Conservation (phyloP, 2,797 vertebrate species). For the Sebastes trivittatus region DNA sequence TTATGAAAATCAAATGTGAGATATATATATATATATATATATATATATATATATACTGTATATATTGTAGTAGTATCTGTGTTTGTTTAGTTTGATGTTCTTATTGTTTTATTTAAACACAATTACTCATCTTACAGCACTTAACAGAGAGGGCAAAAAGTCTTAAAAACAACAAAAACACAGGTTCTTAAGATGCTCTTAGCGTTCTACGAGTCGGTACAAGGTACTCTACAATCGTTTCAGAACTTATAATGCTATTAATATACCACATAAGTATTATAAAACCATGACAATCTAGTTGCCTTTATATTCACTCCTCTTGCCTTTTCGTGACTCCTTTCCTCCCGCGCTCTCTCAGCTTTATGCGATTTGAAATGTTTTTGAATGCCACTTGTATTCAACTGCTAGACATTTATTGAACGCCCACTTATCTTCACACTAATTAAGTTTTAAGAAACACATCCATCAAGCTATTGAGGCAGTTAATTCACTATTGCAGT, state of each 20-base stretch:
- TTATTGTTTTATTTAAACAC: not conserved
- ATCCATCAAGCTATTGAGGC: slow-evolving; percentile 83
- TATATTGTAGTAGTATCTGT: not conserved
- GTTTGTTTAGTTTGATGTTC: not conserved
- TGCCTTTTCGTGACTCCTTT: slow-evolving; percentile 5
- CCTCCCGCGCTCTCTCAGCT: slow-evolving; percentile 35
- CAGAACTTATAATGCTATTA: not conserved
- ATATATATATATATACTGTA: too few species aligned
- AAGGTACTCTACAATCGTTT: not conserved
- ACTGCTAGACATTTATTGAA: slow-evolving; percentile 82
- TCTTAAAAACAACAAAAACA: not conserved
- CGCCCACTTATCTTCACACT: slow-evolving; percentile 84
- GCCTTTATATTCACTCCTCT: slow-evolving; percentile 16
- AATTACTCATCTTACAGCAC: not conserved
- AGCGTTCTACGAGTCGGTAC: not conserved
- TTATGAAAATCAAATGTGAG: not conserved
- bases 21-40: too few species aligned
- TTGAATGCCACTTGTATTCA: slow-evolving; percentile 77
- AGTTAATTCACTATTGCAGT: slow-evolving; percentile 76
- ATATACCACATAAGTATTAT: not conserved
- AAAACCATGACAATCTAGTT: not conserved
- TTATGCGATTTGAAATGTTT: slow-evolving; percentile 73
- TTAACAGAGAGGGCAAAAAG: not conserved
- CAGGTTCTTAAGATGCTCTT: not conserved
- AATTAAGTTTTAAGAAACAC: slow-evolving; percentile 86